Evolutionary conservation across 2,888 invertebrate genomes (phyloP), one percentile per base, ranked within the genome.

Genomic region (Limnephilus marmoratus): DNA sequence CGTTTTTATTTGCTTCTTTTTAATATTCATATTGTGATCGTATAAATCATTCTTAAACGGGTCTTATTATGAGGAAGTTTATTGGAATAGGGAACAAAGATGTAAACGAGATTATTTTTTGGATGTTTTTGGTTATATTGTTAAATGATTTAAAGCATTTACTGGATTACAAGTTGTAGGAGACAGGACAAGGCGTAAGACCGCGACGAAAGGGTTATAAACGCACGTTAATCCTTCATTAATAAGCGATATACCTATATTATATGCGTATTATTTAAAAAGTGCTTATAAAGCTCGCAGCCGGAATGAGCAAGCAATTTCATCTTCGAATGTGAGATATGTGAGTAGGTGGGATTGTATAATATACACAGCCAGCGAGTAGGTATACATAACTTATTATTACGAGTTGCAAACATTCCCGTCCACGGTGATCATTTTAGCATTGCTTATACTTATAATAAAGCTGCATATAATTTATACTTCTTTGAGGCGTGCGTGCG

Each of bases 1-100:
- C 34, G 81, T 89, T 89, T 88, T 80, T 49, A 49, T 86, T 45
- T n/a, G n/a, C 11, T 89, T 89, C 80, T 53, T 68, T 68, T 88
- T 37, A 89, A 80, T 80, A 89, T 81, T 89, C 80, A 24, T 80
- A 80, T 89, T 89, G 80, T 89, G 88, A 81, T 80, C 12, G 34
- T 31, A 80, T 89, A 80, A 89, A 80, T 89, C 88, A 89, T 37
- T 34, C 80, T 80, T 81, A 81, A 89, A 68, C 24, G 81, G 41
- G 24, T 41, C 34, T 86, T 80, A 80, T 80, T 80, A n/a, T 24
- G n/a, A 86, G 86, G 82, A 82, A 41, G 86, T 86, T 86, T 86
- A 86, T 49, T 49, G 49, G 29, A 45, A 86, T 86, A 86, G 41
- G 68, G 24, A 68, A 24, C 68, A 68, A 68, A 68, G 24, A 68